These are phyloP conservation scores for Dasyprocta punctata DNA, from an alignment of 2,113 vertebrate species.

Conservation along the genomic window DNA sequence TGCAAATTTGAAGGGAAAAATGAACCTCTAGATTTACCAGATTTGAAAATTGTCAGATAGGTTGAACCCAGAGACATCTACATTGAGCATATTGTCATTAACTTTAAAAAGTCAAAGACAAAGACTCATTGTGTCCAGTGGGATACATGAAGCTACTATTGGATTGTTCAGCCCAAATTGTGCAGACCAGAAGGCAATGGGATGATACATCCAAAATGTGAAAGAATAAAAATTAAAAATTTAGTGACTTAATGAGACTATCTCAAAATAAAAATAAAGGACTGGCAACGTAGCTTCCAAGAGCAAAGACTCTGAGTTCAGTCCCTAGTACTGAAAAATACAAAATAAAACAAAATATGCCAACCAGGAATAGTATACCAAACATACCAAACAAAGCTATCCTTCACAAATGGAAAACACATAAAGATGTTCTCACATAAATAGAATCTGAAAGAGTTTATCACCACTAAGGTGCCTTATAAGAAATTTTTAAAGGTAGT, in stretches of 20 bases:
- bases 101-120: not conserved
- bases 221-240: not conserved
- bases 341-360: not conserved
- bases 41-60: not conserved
- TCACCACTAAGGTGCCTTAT: not conserved
- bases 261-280: not conserved
- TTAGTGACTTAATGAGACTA: not conserved
- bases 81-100: not conserved
- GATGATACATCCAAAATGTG: not conserved
- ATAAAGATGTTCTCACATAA: not conserved
- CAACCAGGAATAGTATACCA: not conserved
- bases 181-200: not conserved
- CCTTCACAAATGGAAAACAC: not conserved
- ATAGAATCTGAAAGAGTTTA: not conserved
- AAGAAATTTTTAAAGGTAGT: not conserved
- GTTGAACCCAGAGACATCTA: not conserved
- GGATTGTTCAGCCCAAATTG: not conserved
- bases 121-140: not conserved
- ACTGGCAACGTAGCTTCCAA: not conserved
- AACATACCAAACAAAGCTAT: not conserved
- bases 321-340: not conserved
- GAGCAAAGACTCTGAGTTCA: not conserved
- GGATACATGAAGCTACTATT: not conserved
- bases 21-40: not conserved
- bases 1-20: not conserved